Conservation (phyloP, 2,888 invertebrate species). For the Cheilosia soror region DNA sequence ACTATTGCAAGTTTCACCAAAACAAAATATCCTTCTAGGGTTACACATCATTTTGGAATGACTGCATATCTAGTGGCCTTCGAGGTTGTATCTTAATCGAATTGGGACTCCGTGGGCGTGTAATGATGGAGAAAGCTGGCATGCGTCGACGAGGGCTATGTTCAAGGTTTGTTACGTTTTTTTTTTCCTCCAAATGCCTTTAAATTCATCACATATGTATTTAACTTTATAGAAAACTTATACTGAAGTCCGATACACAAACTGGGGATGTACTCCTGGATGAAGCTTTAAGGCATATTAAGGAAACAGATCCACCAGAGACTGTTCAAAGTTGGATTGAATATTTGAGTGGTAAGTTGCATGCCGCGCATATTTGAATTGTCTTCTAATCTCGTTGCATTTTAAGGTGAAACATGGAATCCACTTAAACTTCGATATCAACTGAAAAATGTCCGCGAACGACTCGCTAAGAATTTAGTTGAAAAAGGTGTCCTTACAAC, state of each 20-base stretch:
- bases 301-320: slow-evolving; percentile 98
- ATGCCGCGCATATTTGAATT: too few relatives aligned
- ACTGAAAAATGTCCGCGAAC: slow-evolving; percentile 98
- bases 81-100: slow-evolving; percentile 99
- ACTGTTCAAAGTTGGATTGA: slow-evolving; percentile 99
- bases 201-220: not conserved
- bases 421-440: slow-evolving; percentile 99
- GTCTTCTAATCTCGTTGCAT: not conserved
- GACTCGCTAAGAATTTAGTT: slow-evolving; percentile 99
- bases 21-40: slow-evolving; percentile 86
- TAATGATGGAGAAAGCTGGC: slow-evolving; percentile 98
- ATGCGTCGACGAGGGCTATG: slow-evolving; percentile 97
- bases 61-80: slow-evolving; percentile 99
- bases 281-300: slow-evolving; percentile 98
- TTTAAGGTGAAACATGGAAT: slow-evolving; percentile 98
- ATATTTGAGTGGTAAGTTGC: slow-evolving; percentile 95
- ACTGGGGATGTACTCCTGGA: slow-evolving; percentile 98
- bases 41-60: slow-evolving; percentile 99
- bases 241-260: slow-evolving; percentile 94
- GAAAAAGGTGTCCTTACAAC: slow-evolving; percentile 99
- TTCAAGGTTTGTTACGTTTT: slow-evolving; percentile 88
- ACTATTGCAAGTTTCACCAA: not conserved
- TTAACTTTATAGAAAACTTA: slow-evolving; percentile 86
- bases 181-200: too few relatives aligned
- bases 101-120: slow-evolving; percentile 95